Conservation (phyloP, 2,113 vertebrate genomes). For the Apeltes quadracus region DNA sequence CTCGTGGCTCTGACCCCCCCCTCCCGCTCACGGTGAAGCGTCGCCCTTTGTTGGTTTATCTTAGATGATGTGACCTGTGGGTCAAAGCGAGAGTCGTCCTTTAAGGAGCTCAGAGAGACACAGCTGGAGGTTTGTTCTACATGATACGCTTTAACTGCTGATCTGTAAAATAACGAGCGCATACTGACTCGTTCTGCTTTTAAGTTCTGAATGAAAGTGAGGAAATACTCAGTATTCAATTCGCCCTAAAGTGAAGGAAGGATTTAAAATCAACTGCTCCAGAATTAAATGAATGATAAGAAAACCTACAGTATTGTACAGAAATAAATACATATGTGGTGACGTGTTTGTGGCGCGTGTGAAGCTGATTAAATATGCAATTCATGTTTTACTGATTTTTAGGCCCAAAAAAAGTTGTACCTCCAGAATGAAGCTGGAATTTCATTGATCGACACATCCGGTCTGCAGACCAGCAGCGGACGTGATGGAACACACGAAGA, state of each 20-base stretch:
- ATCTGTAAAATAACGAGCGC: neutral
- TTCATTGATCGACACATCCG: no score
- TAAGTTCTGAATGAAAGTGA: neutral
- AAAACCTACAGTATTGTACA: neutral
- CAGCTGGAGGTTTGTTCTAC: no score
- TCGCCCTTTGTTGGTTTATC: neutral
- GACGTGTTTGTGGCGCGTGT: no score
- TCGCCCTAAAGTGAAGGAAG: neutral
- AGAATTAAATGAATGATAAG: no score
- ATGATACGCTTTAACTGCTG: neutral
- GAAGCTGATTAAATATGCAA: no score
- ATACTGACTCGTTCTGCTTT: neutral
- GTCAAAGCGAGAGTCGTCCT: neutral
- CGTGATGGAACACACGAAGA: no score
- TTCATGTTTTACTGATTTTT: no score
- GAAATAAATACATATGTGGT: neutral
- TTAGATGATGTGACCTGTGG: conserved; percentile 27
- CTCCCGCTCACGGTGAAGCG: conserved; percentile 25
- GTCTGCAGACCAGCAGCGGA: no score
- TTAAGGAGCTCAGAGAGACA: no score
- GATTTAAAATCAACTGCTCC: neutral
- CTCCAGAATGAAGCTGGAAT: no score
- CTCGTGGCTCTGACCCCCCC: no score
- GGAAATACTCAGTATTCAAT: neutral
- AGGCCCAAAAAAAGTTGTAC: no score